phyloP scores from a whole-genome alignment of 2,113 vertebrate genomes.

The Choloepus hoffmanni region DNA sequence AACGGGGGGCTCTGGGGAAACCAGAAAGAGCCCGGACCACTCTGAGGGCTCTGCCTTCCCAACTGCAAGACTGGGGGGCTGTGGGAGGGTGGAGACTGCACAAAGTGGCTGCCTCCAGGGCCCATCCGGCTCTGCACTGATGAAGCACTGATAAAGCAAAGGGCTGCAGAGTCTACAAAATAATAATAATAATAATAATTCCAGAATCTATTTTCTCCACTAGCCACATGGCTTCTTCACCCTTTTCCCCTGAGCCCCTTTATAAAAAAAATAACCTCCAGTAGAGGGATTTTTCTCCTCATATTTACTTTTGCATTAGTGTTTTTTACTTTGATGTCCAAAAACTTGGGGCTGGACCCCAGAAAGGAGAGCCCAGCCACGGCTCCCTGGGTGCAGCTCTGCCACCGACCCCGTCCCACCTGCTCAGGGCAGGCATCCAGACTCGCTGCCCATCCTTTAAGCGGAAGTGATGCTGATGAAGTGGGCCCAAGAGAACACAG shows the following conservation, averaged over 20 bases:
- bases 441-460: not conserved
- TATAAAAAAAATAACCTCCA: not conserved
- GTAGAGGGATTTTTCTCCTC: not conserved
- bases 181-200: not conserved
- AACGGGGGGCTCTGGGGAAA: not conserved
- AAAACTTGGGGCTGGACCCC: not conserved
- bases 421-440: not conserved
- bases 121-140: not conserved
- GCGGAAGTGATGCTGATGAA: fast-evolving
- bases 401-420: not conserved
- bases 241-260: not conserved
- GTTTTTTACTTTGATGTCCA: not conserved
- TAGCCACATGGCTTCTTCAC: not conserved
- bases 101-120: not conserved
- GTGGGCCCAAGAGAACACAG: not conserved
- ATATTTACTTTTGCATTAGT: not conserved
- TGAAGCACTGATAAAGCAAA: not conserved
- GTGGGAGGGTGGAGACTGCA: too few relatives aligned
- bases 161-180: not conserved
- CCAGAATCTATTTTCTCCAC: not conserved
- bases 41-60: not conserved
- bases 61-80: not conserved
- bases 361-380: not conserved
- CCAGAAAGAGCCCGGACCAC: not conserved
- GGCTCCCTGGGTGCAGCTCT: not conserved